Base-by-base conservation (phyloP, 2,113 vertebrate genomes). In the Polypterus bichir region DNA sequence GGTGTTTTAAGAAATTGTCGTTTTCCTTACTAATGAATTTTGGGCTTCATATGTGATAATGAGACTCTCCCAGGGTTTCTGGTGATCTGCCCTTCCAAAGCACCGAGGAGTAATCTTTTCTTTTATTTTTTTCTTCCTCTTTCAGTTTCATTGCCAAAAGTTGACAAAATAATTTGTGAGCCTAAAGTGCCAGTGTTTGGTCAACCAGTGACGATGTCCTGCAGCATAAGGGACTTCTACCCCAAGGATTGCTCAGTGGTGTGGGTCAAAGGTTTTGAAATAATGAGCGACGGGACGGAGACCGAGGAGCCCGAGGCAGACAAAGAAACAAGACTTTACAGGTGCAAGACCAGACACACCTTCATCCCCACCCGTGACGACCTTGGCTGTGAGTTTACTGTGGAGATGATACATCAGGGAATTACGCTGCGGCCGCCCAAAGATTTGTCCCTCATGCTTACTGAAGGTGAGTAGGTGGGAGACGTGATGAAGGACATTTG, bases 251-350 rank as follows among this genome's bases (percentile, higher is more conserved):
- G 27, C n/a, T 46, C 46, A 2, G n/a, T 68, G 9, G 53, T 5
- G 46, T 74, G 69, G 72, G 59, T 46, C 9, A 64, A 7, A 60
- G 56, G 54, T 44, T 7, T 64, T 47, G 44, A 44, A 45, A 7
- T 45, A 10, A 46, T 48, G 7, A 4, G 52, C 5, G 5, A 57
- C 47, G 46, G 55, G 49, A 9, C 6, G 49, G 54, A 52, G 57
- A 52, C 5, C 11, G 51, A 51, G 3, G 8, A 3, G 0, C 44
- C 61, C 1, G 48, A 60, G 46, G 6, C 61, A 44, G 57, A 68
- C 44, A 2, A n/a, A 54, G 8, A 27, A 46, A 66, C 68, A 52
- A 64, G 61, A 6, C 6, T 57, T 5, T 60, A 44, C 46, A 47
- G 5, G 49, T 56, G 60, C 49, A 55, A 52, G 53, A 61, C 44